phyloP scores from a whole-genome alignment of 1,140 invertebrate genomes.

The Ceratoteleas bidentatus region DNA sequence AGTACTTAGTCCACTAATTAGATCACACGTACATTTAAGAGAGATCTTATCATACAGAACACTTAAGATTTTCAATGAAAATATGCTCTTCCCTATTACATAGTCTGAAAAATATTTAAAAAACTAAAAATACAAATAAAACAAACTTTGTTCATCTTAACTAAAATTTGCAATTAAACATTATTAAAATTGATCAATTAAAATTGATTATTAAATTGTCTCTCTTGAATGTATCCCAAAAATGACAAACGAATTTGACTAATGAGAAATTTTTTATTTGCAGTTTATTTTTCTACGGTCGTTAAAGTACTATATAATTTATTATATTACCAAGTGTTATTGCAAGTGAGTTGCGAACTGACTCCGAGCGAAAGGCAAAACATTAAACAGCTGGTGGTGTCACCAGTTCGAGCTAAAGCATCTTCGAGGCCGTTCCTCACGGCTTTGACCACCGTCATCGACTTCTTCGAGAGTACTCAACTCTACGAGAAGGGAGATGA shows the following conservation, averaged over 20 bases:
- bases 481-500: slow-evolving; percentile 73
- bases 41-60: too few relatives aligned
- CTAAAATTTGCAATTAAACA: too few relatives aligned
- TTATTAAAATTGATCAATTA: too few relatives aligned
- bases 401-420: slow-evolving; percentile 31
- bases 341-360: slow-evolving; percentile 87
- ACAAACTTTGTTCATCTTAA: too few relatives aligned
- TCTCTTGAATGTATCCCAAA: background rate
- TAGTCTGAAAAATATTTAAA: too few relatives aligned
- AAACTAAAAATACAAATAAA: too few relatives aligned
- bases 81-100: too few relatives aligned
- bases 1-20: slow-evolving; percentile 80
- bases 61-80: too few relatives aligned
- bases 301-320: slow-evolving; percentile 94
- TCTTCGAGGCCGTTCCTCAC: slow-evolving; percentile 67
- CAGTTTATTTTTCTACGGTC: slow-evolving; percentile 93
- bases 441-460: slow-evolving; percentile 74
- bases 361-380: slow-evolving; percentile 79
- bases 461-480: slow-evolving; percentile 74
- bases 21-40: background rate
- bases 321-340: slow-evolving; percentile 92
- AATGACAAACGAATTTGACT: background rate
- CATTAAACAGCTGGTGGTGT: slow-evolving; percentile 51
- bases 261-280: slow-evolving; percentile 58
- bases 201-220: too few relatives aligned